A percentile compares a stretch with the other conserved stretches of the same genome.
phyloP scores from a whole-genome alignment of 2,113 vertebrate species.

The Corythoichthys haematopterus region DNA sequence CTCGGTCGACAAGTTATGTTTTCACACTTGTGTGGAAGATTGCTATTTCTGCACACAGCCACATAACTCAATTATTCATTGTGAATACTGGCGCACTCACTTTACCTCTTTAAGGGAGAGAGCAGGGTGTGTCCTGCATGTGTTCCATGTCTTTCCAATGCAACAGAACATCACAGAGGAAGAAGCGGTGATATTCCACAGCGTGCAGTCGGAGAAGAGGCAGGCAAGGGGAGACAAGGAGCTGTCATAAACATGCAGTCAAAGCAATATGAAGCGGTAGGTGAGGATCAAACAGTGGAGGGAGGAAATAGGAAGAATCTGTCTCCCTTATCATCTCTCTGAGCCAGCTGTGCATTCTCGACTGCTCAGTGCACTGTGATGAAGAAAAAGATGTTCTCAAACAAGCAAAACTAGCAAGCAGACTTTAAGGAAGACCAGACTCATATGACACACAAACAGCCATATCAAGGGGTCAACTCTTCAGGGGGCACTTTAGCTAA shows the following conservation, averaged over 20 bases:
- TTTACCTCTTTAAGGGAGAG: constrained; percentile 56
- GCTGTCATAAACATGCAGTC: constrained; percentile 65
- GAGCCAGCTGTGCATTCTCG: constrained; percentile 51
- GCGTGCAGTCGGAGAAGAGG: constrained; percentile 29
- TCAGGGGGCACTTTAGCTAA: background rate
- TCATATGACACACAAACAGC: background rate
- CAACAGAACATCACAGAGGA: constrained; percentile 34
- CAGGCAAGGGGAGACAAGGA: constrained; percentile 32
- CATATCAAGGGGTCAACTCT: background rate
- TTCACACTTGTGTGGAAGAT: constrained; percentile 70
- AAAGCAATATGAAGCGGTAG: constrained; percentile 48
- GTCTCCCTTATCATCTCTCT: constrained; percentile 51
- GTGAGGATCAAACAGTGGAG: constrained; percentile 58
- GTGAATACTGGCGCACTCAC: constrained; percentile 58
- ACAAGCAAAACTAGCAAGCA: constrained; percentile 26
- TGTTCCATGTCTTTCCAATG: constrained; percentile 4
- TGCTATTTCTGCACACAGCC: constrained; percentile 71
- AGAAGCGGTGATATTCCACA: constrained; percentile 52
- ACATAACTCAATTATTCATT: constrained; percentile 74
- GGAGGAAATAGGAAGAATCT: constrained; percentile 48
- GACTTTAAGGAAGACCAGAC: background rate
- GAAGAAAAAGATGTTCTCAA: constrained; percentile 42
- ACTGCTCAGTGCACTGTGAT: constrained; percentile 38
- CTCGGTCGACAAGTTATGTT: constrained; percentile 63
- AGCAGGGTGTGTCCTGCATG: constrained; percentile 28